Evolutionary conservation across 1,140 invertebrate species (phyloP).

Genomic region (Hestina assimilis): DNA sequence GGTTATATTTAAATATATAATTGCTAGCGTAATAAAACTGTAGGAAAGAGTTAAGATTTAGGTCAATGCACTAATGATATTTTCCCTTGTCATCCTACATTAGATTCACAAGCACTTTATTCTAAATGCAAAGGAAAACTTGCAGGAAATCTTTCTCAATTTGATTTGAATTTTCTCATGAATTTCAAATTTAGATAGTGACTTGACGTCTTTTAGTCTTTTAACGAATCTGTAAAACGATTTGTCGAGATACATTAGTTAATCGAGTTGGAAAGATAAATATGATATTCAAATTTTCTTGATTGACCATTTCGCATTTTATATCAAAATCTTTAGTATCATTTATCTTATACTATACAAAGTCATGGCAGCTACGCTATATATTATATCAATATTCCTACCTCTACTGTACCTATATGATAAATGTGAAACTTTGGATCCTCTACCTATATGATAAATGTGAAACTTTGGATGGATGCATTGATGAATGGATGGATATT

Average conservation of each 20-base stretch:
- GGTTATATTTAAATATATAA: no score
- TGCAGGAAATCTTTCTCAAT: constrained; percentile 10
- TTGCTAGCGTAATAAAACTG: no score
- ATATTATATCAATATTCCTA: no score
- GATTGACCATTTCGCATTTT: not conserved
- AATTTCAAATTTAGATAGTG: constrained; percentile 1
- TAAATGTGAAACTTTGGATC: no score
- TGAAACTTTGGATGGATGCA: no score
- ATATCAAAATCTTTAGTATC: not conserved
- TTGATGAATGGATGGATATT: no score
- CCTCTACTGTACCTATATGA: no score
- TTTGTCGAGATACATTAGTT: not conserved
- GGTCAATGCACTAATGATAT: constrained; percentile 10
- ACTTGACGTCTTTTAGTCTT: not conserved
- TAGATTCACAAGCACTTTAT: not conserved
- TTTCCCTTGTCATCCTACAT: constrained; percentile 11
- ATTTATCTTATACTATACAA: no score
- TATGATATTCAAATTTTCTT: not conserved
- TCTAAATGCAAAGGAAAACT: not conserved
- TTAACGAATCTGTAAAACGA: not conserved
- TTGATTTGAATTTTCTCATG: constrained; percentile 9
- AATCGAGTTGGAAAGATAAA: not conserved
- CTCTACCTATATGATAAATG: no score
- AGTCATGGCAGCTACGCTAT: no score
- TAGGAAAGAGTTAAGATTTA: constrained; percentile 4